Percentiles rank a stretch among this genome's conserved stretches.
Conservation (phyloP, 2,113 vertebrate genomes). For the Corythornis madagascariensis region DNA sequence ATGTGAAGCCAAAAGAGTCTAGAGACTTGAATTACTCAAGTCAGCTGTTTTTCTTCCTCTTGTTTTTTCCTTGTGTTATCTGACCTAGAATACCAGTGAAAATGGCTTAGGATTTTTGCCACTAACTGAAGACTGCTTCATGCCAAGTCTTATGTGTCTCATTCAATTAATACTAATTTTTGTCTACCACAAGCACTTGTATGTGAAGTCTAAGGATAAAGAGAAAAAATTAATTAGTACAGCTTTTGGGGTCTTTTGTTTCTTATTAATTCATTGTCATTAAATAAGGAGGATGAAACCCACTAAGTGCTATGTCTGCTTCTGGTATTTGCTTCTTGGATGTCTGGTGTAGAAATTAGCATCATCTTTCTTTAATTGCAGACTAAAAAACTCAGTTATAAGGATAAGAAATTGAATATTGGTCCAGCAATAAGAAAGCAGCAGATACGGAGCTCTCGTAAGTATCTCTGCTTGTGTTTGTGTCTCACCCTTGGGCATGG, state of each 20-base stretch:
- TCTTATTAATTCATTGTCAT: no score
- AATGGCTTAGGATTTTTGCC: neutral
- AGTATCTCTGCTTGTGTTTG: constrained; percentile 62
- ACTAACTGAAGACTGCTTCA: neutral
- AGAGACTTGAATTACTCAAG: neutral
- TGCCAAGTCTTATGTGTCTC: neutral
- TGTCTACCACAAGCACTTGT: neutral
- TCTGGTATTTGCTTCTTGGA: neutral
- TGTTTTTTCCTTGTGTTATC: neutral
- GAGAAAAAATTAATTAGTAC: neutral
- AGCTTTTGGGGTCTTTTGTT: neutral
- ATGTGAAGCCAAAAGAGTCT: neutral
- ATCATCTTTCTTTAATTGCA: constrained; percentile 64
- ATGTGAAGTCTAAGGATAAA: neutral
- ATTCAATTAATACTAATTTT: neutral
- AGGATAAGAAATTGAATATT: constrained; percentile 85
- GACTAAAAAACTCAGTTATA: constrained; percentile 81
- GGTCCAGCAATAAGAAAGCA: constrained; percentile 86
- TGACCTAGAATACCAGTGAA: neutral
- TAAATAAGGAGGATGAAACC: neutral
- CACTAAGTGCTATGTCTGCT: neutral
- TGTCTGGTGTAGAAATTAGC: neutral
- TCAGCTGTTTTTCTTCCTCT: neutral
- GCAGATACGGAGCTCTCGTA: constrained; percentile 77
- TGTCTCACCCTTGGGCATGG: neutral